Evolutionary conservation across 1,140 invertebrate species (phyloP).

Genomic region (Rhagoletis zephyria): DNA sequence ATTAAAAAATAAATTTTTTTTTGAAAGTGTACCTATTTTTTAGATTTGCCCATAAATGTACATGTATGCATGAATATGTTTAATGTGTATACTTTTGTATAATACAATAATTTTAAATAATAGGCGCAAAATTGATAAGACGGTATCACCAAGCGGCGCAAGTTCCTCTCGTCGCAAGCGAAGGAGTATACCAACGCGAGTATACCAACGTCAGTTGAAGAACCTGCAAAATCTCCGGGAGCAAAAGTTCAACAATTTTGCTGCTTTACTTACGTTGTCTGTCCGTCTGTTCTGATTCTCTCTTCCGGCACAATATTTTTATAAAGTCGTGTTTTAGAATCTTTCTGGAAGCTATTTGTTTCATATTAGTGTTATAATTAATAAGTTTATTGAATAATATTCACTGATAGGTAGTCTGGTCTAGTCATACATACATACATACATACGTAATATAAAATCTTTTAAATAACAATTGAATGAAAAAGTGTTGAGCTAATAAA

Average conservation of each 20-base stretch:
- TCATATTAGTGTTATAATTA: background rate
- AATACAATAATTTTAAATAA: too few relatives aligned
- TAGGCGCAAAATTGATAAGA: too few relatives aligned
- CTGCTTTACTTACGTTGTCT: background rate
- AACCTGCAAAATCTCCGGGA: slow-evolving; percentile 67
- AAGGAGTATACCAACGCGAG: background rate
- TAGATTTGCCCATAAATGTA: too few relatives aligned
- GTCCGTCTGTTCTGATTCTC: background rate
- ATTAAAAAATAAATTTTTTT: too few relatives aligned
- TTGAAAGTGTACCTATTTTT: too few relatives aligned
- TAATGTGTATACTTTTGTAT: too few relatives aligned
- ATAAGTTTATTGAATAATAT: background rate
- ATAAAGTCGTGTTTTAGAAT: background rate
- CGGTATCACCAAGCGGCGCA: background rate
- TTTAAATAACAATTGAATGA: background rate
- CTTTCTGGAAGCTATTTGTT: background rate
- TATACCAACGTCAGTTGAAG: background rate
- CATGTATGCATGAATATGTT: too few relatives aligned
- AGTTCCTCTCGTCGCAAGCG: background rate
- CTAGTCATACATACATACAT: background rate
- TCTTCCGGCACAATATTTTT: slow-evolving; percentile 11
- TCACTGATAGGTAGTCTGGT: background rate
- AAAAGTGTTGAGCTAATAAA: background rate
- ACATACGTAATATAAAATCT: background rate
- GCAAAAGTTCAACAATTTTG: slow-evolving; percentile 64